Evolutionary conservation across 2,888 invertebrate species (phyloP).

Genomic region (Pomacea canaliculata): DNA sequence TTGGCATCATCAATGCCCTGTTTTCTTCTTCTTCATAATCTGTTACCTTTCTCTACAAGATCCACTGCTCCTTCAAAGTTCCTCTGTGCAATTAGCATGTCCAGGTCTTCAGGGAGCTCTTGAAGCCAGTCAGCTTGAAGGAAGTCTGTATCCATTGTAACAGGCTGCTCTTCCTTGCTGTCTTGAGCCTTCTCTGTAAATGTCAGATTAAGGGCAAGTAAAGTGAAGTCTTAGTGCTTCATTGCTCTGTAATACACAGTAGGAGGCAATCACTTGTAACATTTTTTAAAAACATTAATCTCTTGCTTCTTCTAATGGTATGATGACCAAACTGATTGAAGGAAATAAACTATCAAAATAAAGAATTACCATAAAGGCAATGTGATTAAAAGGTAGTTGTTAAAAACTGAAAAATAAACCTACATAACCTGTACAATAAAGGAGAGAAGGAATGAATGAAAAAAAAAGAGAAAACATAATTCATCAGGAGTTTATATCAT

Average conservation of each 20-base stretch:
- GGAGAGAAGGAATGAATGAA: no score
- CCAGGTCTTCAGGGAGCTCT: conserved; percentile 92
- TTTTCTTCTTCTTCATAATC: no score
- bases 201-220: conserved; percentile 19
- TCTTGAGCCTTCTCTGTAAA: conserved; percentile 42
- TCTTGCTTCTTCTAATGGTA: conserved; percentile 21
- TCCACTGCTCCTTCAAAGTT: conserved; percentile 93
- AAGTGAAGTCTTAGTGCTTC: no score
- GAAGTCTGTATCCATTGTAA: conserved; percentile 58
- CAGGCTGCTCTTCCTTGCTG: conserved; percentile 36
- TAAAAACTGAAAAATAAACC: no score
- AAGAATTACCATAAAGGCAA: not conserved
- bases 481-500: no score
- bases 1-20: no score
- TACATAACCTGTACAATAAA: no score
- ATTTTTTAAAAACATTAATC: no score
- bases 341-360: not conserved
- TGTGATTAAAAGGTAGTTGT: no score
- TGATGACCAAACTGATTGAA: not conserved
- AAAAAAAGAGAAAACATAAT: no score
- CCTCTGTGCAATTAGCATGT: conserved; percentile 93
- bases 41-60: conserved; percentile 78
- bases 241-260: no score
- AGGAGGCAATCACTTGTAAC: no score
- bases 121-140: conserved; percentile 79